phyloP scores from a whole-genome alignment of 2,888 invertebrate species.

The Cataglyphis rosenhaueri region DNA sequence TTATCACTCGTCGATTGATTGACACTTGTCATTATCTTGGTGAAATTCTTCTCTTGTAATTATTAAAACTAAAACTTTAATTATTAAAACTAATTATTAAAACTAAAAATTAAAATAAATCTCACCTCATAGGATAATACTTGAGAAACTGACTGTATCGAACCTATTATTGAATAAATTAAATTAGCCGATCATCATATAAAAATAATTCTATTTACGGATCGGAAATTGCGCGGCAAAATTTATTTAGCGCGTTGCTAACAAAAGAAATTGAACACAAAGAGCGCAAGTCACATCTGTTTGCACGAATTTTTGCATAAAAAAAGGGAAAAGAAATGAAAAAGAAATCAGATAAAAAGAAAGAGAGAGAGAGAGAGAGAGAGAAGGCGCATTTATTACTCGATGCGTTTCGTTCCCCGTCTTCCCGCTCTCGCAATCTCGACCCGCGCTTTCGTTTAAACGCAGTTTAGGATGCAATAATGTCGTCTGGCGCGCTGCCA shows the following conservation, averaged over 20 bases:
- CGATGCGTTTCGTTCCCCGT: constrained; percentile 8
- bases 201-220: constrained; percentile 46
- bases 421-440: constrained; percentile 39
- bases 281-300: neutral
- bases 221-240: constrained; percentile 63
- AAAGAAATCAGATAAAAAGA: neutral
- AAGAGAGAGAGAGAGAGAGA: neutral
- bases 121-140: no score
- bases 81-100: no score
- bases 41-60: neutral
- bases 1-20: neutral
- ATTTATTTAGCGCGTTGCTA: constrained; percentile 48
- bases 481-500: constrained; percentile 69
- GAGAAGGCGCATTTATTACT: constrained; percentile 18
- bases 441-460: constrained; percentile 62
- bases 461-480: constrained; percentile 70
- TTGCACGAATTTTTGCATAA: neutral
- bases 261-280: constrained; percentile 17
- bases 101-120: no score
- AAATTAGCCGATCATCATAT: no score
- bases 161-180: no score
- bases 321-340: neutral
- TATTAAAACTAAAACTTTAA: no score
- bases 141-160: no score
- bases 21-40: neutral